Percentiles rank a stretch among this genome's conserved stretches.
phyloP scores from a whole-genome alignment of 2,113 vertebrate species.

The Chinchilla lanigera region DNA sequence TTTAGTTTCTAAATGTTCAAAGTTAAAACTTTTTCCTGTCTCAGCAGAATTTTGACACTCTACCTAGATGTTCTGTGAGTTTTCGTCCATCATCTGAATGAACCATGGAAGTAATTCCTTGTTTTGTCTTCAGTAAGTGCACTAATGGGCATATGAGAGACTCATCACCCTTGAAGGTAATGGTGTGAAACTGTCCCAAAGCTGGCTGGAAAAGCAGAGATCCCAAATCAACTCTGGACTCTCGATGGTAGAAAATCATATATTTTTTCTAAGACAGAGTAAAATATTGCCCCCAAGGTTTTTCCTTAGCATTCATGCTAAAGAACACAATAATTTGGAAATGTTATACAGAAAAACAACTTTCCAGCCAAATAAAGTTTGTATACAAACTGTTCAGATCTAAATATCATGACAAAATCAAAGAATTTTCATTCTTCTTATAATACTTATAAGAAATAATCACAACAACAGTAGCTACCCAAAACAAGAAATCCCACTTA shows the following conservation, averaged over 20 bases:
- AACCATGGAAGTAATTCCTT: slow-evolving; percentile 62
- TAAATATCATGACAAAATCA: background rate
- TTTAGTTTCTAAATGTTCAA: slow-evolving; percentile 27
- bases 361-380: background rate
- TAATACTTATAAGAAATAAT: background rate
- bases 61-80: slow-evolving; percentile 46
- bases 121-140: slow-evolving; percentile 76
- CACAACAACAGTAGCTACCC: background rate
- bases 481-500: background rate
- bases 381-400: background rate
- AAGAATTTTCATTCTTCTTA: background rate
- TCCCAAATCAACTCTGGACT: slow-evolving; percentile 52
- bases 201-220: slow-evolving; percentile 52
- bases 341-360: background rate
- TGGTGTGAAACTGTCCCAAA: slow-evolving; percentile 70
- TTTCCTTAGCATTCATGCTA: background rate
- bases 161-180: slow-evolving; percentile 48
- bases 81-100: slow-evolving; percentile 61
- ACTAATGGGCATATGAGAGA: slow-evolving; percentile 48
- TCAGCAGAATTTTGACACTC: slow-evolving; percentile 22
- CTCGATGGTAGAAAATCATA: slow-evolving; percentile 12
- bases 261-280: background rate
- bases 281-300: slow-evolving; percentile 3
- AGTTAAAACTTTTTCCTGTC: slow-evolving; percentile 25
- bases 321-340: background rate